Conservation (phyloP, 2,797 vertebrate species). For the Pipistrellus pygmaeus region DNA sequence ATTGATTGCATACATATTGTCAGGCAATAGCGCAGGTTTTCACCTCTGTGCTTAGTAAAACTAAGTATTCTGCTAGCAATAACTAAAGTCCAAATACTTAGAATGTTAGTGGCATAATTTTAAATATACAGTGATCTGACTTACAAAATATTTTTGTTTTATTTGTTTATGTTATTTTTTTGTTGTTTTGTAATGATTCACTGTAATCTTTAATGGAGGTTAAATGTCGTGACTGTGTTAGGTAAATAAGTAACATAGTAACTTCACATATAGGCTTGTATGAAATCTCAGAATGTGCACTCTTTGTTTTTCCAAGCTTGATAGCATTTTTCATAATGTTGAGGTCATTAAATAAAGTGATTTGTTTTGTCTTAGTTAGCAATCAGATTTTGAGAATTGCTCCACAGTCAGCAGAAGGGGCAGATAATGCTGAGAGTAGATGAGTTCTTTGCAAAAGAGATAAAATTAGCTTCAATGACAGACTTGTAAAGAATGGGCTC, state of each 20-base stretch:
- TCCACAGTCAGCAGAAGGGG: not conserved
- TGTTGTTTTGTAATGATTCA: not conserved
- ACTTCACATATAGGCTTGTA: not conserved
- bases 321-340: conserved; percentile 9
- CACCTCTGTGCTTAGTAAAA: not conserved
- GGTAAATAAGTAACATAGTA: not conserved
- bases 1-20: conserved; percentile 65
- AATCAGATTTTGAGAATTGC: conserved; percentile 7
- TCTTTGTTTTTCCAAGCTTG: not conserved
- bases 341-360: not conserved
- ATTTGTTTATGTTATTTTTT: not conserved
- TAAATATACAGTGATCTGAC: not conserved
- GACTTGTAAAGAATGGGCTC: not conserved
- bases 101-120: not conserved
- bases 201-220: not conserved
- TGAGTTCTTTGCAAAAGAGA: not conserved
- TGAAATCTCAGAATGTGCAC: not conserved
- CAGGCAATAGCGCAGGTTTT: not conserved
- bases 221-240: not conserved
- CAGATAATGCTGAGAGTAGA: not conserved
- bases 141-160: conserved; percentile 10
- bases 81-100: not conserved
- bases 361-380: conserved; percentile 2
- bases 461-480: conserved; percentile 2
- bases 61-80: conserved; percentile 20